phyloP scores from a whole-genome alignment of 2,888 invertebrate species.

The Caenorhabditis afra region DNA sequence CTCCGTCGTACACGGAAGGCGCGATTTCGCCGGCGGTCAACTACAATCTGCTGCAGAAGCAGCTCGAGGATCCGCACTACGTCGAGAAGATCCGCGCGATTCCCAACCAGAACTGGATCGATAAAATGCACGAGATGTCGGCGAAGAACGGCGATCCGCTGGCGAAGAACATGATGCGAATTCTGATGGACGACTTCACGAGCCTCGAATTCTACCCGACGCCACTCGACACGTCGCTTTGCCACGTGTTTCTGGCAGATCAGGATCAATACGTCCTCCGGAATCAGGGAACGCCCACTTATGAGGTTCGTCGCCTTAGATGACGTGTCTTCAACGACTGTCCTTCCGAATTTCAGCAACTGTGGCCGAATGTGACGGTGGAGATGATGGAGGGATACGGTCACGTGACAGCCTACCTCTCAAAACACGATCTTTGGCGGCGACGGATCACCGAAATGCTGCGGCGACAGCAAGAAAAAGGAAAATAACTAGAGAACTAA shows the following conservation, averaged over 20 bases:
- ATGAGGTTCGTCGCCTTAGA: slow-evolving; percentile 36
- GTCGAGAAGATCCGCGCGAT: slow-evolving; percentile 60
- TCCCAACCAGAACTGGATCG: slow-evolving; percentile 64
- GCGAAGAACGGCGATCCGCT: slow-evolving; percentile 48
- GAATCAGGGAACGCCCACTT: slow-evolving; percentile 56
- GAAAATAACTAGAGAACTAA: neutral
- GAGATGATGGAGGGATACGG: slow-evolving; percentile 69
- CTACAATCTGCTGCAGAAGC: slow-evolving; percentile 55
- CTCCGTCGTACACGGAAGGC: slow-evolving; percentile 87
- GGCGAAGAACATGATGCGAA: slow-evolving; percentile 87
- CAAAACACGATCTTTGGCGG: slow-evolving; percentile 66
- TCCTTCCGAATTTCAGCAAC: slow-evolving; percentile 58
- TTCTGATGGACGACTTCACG: slow-evolving; percentile 98
- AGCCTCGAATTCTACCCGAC: slow-evolving; percentile 93
- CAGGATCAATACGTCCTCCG: slow-evolving; percentile 73
- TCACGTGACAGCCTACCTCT: slow-evolving; percentile 70
- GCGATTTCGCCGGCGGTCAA: slow-evolving; percentile 60
- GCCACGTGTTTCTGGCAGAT: slow-evolving; percentile 86
- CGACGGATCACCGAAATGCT: slow-evolving; percentile 56
- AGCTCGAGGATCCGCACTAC: slow-evolving; percentile 60
- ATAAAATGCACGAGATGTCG: slow-evolving; percentile 55
- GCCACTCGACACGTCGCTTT: slow-evolving; percentile 89
- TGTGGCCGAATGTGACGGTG: slow-evolving; percentile 74
- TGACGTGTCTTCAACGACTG: no score
- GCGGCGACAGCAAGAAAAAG: slow-evolving; percentile 5